Percentiles rank a stretch among this genome's conserved stretches.
These are phyloP conservation scores for Heliconius congener DNA, from an alignment of 1,140 invertebrate genomes.

Conservation along the genomic window DNA sequence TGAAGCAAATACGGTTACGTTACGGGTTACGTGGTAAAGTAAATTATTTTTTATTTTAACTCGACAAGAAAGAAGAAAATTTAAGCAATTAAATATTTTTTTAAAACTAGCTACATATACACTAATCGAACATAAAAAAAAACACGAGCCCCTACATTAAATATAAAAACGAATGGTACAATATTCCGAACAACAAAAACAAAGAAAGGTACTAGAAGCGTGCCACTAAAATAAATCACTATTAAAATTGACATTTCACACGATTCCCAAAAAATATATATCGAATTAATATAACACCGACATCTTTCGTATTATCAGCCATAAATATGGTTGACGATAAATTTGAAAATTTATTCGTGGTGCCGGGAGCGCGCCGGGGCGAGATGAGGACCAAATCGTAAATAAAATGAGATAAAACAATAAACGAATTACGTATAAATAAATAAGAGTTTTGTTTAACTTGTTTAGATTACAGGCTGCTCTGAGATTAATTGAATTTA, in stretches of 20 bases:
- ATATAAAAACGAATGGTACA: too few relatives aligned
- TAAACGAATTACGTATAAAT: conserved; percentile 78
- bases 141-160: too few relatives aligned
- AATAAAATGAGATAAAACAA: conserved; percentile 79
- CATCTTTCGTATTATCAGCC: conserved; percentile 65
- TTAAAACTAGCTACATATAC: too few relatives aligned
- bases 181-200: neutral
- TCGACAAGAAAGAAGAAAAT: too few relatives aligned
- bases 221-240: conserved; percentile 63
- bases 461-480: conserved; percentile 64
- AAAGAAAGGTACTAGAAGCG: conserved; percentile 8
- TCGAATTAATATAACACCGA: conserved; percentile 70
- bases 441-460: conserved; percentile 74
- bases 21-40: too few relatives aligned
- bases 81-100: too few relatives aligned
- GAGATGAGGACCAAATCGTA: conserved; percentile 59
- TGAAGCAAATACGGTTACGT: too few relatives aligned
- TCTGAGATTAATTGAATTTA: conserved; percentile 40
- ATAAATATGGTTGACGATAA: conserved; percentile 70
- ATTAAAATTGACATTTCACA: conserved; percentile 75
- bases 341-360: conserved; percentile 71
- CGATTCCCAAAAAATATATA: conserved; percentile 54
- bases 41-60: too few relatives aligned
- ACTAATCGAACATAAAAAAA: too few relatives aligned
- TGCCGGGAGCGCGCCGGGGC: conserved; percentile 55